A percentile compares a stretch with the other conserved stretches of the same genome.
Conservation (phyloP, 2,888 invertebrate genomes). For the Steinernema scapterisci region DNA sequence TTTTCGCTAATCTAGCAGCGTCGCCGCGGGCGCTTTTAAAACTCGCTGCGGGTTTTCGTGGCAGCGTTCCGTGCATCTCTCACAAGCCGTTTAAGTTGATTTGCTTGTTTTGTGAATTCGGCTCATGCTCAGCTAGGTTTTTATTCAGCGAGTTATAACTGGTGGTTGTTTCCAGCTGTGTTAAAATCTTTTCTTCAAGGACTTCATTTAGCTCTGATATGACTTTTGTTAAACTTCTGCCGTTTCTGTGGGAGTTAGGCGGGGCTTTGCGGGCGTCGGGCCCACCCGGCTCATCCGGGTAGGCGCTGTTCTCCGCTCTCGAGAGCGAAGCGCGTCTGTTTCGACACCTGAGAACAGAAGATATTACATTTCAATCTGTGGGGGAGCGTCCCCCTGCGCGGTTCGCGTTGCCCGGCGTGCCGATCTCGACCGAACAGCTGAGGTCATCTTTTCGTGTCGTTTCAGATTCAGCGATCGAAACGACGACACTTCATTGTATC, state of each 20-base stretch:
- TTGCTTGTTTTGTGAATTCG: no score
- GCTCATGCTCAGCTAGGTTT: no score
- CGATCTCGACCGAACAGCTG: background rate
- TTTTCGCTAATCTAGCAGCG: conserved; percentile 14
- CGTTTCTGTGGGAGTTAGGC: background rate
- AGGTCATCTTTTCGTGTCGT: background rate
- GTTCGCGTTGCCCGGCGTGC: background rate
- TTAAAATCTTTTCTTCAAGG: no score
- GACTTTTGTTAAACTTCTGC: background rate
- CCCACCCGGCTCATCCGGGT: no score
- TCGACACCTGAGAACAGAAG: background rate
- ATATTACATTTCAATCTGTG: conserved; percentile 22
- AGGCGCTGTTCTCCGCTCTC: no score
- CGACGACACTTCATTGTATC: conserved; percentile 20
- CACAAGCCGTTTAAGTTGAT: background rate
- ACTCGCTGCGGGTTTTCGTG: conserved; percentile 2
- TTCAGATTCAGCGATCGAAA: conserved; percentile 33
- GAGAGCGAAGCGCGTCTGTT: background rate
- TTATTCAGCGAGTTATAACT: no score
- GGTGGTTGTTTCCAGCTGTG: no score
- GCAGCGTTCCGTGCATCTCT: background rate
- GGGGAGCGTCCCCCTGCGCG: conserved; percentile 2
- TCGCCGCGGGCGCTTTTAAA: conserved; percentile 28
- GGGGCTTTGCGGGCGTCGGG: no score
- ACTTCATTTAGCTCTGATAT: background rate